Percentiles rank a stretch among this genome's conserved stretches.
These are phyloP conservation scores for Mechanitis mazaeus DNA, from an alignment of 2,888 invertebrate species.

Conservation along the genomic window DNA sequence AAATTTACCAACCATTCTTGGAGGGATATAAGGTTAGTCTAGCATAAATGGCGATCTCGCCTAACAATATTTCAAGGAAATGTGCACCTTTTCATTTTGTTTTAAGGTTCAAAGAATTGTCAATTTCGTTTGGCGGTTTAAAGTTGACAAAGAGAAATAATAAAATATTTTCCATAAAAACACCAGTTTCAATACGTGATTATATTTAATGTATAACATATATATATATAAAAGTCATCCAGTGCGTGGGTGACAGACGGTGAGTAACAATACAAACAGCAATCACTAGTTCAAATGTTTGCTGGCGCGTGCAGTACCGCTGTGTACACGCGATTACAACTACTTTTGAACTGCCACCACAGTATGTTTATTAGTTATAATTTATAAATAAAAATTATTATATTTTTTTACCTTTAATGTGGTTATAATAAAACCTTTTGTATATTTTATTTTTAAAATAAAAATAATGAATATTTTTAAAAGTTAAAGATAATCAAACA, in stretches of 20 bases:
- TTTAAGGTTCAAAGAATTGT: slow-evolving; percentile 27
- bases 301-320: slow-evolving; percentile 18
- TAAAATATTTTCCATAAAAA: slow-evolving; percentile 58
- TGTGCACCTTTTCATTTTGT: slow-evolving; percentile 11
- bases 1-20: slow-evolving; percentile 77
- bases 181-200: slow-evolving; percentile 38
- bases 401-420: no score
- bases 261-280: slow-evolving; percentile 24
- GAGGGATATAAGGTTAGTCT: slow-evolving; percentile 71
- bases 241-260: slow-evolving; percentile 11
- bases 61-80: slow-evolving; percentile 30
- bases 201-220: not conserved
- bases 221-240: not conserved
- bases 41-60: slow-evolving; percentile 54
- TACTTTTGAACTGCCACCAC: slow-evolving; percentile 11
- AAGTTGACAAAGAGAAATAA: slow-evolving; percentile 50
- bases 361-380: not conserved
- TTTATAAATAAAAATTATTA: no score
- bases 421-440: no score
- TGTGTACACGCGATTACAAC: slow-evolving; percentile 22
- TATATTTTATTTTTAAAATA: no score
- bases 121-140: slow-evolving; percentile 35
- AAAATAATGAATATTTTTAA: no score
- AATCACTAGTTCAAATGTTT: slow-evolving; percentile 28
- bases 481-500: no score